Percentiles rank a stretch among this genome's conserved stretches.
Evolutionary conservation across 2,888 invertebrate species (phyloP).

Genomic region (Therioaphis trifolii): DNA sequence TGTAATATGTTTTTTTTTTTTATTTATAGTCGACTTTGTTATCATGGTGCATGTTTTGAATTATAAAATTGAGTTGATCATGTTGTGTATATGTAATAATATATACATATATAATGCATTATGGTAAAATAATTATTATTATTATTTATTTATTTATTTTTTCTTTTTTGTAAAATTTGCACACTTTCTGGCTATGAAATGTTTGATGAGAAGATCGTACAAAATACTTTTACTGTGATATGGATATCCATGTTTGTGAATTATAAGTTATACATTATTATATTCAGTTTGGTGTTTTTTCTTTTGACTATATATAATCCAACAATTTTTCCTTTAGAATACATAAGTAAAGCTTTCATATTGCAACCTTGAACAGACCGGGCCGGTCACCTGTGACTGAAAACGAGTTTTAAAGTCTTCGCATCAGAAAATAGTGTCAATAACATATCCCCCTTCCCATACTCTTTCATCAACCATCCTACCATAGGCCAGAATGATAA

Average conservation of each 20-base stretch:
- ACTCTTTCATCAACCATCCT: too few relatives aligned
- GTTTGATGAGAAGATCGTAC: constrained; percentile 56
- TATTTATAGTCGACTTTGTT: constrained; percentile 41
- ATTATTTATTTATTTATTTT: constrained; percentile 12
- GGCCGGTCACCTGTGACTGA: too few relatives aligned
- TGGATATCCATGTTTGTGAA: constrained; percentile 52
- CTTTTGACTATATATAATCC: too few relatives aligned
- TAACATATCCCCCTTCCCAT: too few relatives aligned
- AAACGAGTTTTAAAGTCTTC: too few relatives aligned
- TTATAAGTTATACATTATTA: constrained; percentile 49
- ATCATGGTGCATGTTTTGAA: constrained; percentile 58
- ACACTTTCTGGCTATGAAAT: constrained; percentile 28
- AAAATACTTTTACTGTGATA: constrained; percentile 60
- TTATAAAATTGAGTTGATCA: constrained; percentile 41
- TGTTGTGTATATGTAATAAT: constrained; percentile 26
- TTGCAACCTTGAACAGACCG: too few relatives aligned
- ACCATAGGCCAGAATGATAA: too few relatives aligned
- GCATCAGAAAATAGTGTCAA: too few relatives aligned
- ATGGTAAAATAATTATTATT: constrained; percentile 37
- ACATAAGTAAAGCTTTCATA: too few relatives aligned
- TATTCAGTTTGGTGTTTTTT: background rate
- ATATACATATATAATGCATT: background rate
- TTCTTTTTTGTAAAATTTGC: constrained; percentile 37
- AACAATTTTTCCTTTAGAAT: too few relatives aligned
- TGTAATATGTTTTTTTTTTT: constrained; percentile 31